Percentiles rank a stretch among this genome's conserved stretches.
phyloP scores from a whole-genome alignment of 37 sponge, comb jelly and placozoan genomes.

The Haliclona indistincta region DNA sequence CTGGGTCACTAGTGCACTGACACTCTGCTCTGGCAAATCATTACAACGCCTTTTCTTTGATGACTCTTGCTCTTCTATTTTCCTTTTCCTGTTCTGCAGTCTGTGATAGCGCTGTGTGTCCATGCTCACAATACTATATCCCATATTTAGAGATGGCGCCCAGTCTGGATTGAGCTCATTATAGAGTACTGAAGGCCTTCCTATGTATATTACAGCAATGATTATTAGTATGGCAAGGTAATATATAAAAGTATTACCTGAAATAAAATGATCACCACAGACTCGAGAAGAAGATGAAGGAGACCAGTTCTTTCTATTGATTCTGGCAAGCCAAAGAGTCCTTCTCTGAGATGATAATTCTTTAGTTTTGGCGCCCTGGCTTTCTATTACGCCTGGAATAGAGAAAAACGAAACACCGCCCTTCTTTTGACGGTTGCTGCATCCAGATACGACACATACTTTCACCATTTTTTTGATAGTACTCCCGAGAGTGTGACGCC shows the following conservation, averaged over 20 bases:
- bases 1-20: too few species aligned
- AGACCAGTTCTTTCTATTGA: constrained; percentile 8
- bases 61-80: too few species aligned
- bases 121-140: not conserved
- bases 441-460: not conserved
- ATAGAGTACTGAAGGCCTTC: not conserved
- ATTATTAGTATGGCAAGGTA: too few species aligned
- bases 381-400: not conserved
- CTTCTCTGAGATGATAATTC: not conserved
- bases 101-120: not conserved
- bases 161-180: not conserved
- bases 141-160: constrained; percentile 3
- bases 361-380: constrained; percentile 1
- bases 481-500: not conserved
- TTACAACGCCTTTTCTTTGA: too few species aligned
- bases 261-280: not conserved
- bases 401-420: not conserved
- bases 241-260: not conserved
- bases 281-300: not conserved
- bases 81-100: too few species aligned
- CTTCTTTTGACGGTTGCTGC: not conserved
- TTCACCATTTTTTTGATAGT: not conserved
- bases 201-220: not conserved
- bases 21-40: too few species aligned
- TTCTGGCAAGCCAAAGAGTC: not conserved